Conservation (phyloP, 2,888 invertebrate species). For the Stegophylla sp. region DNA sequence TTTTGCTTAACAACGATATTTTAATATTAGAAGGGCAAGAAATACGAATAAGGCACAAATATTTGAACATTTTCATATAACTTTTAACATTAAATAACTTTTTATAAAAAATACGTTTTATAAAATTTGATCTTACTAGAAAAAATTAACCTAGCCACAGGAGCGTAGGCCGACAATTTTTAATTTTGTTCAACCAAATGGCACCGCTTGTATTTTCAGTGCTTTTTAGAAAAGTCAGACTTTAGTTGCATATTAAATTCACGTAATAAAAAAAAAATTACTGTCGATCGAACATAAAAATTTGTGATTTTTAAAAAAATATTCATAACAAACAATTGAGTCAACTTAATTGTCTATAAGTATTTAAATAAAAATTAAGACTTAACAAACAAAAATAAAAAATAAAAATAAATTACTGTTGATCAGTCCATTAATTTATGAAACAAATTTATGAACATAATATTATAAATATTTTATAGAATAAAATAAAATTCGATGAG, state of each 20-base stretch:
- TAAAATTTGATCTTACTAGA: constrained; percentile 34
- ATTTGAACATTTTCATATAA: constrained; percentile 16
- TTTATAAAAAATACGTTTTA: constrained; percentile 14
- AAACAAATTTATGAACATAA: constrained; percentile 56
- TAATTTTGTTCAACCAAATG: constrained; percentile 31
- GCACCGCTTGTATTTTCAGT: constrained; percentile 18
- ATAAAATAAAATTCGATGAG: constrained; percentile 29
- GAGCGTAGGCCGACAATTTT: background rate
- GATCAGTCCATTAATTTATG: constrained; percentile 51
- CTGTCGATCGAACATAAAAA: background rate
- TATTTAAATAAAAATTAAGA: constrained; percentile 21
- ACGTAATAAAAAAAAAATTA: constrained; percentile 25
- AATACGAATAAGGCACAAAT: constrained; percentile 33
- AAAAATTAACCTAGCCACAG: background rate
- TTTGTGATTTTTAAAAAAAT: constrained; percentile 19
- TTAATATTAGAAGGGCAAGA: constrained; percentile 20
- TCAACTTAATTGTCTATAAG: background rate
- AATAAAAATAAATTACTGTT: constrained; percentile 42
- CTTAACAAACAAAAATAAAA: constrained; percentile 20
- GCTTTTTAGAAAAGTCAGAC: constrained; percentile 26
- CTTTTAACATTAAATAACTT: constrained; percentile 5
- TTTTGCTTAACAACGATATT: background rate
- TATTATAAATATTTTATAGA: constrained; percentile 20
- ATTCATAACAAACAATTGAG: constrained; percentile 45
- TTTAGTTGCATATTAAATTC: constrained; percentile 28